Base-by-base conservation (phyloP, 2,797 vertebrate species). In the Parauchenoglanis ngamensis region DNA sequence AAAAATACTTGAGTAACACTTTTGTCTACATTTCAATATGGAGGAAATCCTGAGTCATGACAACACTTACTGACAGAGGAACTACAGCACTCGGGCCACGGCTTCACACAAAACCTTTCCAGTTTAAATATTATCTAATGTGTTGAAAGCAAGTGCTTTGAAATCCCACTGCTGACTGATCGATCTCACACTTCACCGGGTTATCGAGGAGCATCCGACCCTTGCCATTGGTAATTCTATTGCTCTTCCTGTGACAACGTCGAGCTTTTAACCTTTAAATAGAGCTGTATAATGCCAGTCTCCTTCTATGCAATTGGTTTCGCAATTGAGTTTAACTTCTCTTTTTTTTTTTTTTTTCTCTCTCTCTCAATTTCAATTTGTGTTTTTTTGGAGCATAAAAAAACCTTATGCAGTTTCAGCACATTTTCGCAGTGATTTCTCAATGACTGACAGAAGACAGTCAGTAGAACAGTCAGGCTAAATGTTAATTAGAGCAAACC, bases 121-220 rank as follows among this genome's bases (percentile, higher is more conserved):
- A 57, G 78, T 85, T 88, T 87, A 56, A 88, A 84, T 61, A 88
- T 89, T 88, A 87, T 80, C 85, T 79, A 56, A 88, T 84, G 61
- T 86, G 76, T 52, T 28, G 21, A 89, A 89, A 85, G 75, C 86
- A 70, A 87, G 85, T 67, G 63, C 21, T 35, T 87, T 80, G 49
- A 85, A 44, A 76, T 75, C 25, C 44, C 21, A 52, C 15, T 61
- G 70, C 57, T 86, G 52, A 73, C 4, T 76, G 67, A 90, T 87
- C 65, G 6, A 81, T 73, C 52, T 77, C 70, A 63, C 21, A 46
- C 17, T 78, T 88, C 73, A 85, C 63, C 49, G 56, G 49, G 76
- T 83, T 86, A 77, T 72, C 54, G 23, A 73, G 72, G 28, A 70
- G 73, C 49, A 83, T 80, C 85, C 85, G 72, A 89, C 87, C 83